A percentile compares a stretch with the other conserved stretches of the same genome.
Conservation (phyloP, 2,113 vertebrate species). For the Panurus biarmicus region DNA sequence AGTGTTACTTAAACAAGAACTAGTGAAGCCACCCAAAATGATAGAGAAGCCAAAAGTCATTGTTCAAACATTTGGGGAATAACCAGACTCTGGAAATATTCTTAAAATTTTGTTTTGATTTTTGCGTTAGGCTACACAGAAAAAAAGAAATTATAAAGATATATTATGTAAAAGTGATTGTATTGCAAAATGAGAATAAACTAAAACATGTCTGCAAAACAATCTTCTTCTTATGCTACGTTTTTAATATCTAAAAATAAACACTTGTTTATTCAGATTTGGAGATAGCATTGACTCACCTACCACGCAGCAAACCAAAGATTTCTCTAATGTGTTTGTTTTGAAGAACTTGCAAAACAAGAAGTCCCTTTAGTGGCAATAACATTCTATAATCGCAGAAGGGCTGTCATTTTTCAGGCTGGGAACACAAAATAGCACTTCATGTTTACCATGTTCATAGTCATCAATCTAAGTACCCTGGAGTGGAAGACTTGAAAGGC, state of each 20-base stretch:
- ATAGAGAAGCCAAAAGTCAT: neutral
- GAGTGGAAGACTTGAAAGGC: constrained; percentile 25
- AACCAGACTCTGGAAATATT: neutral
- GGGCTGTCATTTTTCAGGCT: neutral
- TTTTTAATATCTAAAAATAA: constrained; percentile 30
- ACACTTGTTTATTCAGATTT: constrained; percentile 40
- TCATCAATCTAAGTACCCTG: neutral
- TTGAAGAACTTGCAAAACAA: constrained; percentile 50
- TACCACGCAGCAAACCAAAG: neutral
- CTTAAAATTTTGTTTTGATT: neutral
- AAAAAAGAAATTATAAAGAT: neutral
- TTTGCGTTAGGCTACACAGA: neutral
- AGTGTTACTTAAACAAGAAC: neutral
- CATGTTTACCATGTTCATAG: neutral
- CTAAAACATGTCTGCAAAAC: neutral
- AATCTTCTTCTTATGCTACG: neutral
- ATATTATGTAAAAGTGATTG: neutral
- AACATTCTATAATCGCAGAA: neutral
- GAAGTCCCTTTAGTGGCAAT: neutral
- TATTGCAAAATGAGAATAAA: neutral
- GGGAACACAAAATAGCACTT: constrained; percentile 20
- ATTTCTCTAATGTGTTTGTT: constrained; percentile 48
- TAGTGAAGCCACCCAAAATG: neutral
- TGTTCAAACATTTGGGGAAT: neutral
- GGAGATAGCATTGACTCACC: constrained; percentile 52